Evolutionary conservation across 2,113 vertebrate species (phyloP), one percentile per base, ranked within the genome.

Genomic region (Dipodomys merriami): DNA sequence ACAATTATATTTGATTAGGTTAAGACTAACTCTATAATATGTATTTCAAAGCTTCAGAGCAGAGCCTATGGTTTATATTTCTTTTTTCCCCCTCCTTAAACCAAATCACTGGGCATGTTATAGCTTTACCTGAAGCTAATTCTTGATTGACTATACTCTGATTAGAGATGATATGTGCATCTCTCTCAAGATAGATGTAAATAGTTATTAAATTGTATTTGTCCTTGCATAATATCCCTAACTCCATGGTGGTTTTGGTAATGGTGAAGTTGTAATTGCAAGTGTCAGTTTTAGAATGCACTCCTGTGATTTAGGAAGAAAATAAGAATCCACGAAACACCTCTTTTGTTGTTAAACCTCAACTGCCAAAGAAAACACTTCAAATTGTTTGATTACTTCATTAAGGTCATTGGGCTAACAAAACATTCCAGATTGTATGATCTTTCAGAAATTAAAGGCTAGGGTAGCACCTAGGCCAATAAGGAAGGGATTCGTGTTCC

Each of bases 201-300:
- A n/a, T 49, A 12, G 44, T 9, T 76, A 18, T 27, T 35, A 62
- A 79, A 72, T 78, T 20, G 10, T 6, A 12, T 83, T 69, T 90
- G 57, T 64, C 81, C 64, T 77, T 79, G 25, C n/a, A 16, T 46
- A 83, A 82, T 3, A 20, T 6, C n/a, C 2, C 9, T 33, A 46
- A n/a, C 27, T 68, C 44, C 16, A 33, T 0, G 35, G 27, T 57
- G 81, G 46, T 60, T 85, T 57, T 27, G 29, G 35, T 69, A 60
- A 79, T 62, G 18, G 7, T 12, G 23, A 69, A 78, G 6, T 35
- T 86, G n/a, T 79, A 44, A 71, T 18, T 71, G 29, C 27, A 90
- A 84, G 49, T 30, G 84, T 29, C 68, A 80, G 80, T 91, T 86
- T 93, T 60, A 93, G 29, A 93, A 7, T 15, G 15, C 15, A 87